phyloP scores from a whole-genome alignment of 2,888 invertebrate genomes.

The Drosophila koepferae region DNA sequence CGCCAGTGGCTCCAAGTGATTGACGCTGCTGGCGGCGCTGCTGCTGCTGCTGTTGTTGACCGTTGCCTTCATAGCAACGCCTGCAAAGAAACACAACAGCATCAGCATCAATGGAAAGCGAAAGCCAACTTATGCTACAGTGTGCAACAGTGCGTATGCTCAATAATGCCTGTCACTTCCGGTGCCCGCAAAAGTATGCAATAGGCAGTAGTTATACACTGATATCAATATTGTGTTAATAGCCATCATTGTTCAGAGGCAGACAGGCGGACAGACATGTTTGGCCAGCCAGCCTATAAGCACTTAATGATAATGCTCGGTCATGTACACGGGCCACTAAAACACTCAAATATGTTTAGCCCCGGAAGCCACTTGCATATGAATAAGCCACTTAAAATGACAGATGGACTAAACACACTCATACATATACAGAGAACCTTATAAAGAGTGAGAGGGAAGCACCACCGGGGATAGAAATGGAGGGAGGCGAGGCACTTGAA shows the following conservation, averaged over 20 bases:
- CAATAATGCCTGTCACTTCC: slow-evolving; percentile 44
- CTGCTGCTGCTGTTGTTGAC: slow-evolving; percentile 56
- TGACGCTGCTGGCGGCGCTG: slow-evolving; percentile 51
- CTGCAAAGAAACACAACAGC: slow-evolving; percentile 31
- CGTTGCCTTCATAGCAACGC: slow-evolving; percentile 83
- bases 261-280: slow-evolving; percentile 4
- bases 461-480: slow-evolving; percentile 24
- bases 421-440: slow-evolving; percentile 14
- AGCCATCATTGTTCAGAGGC: slow-evolving; percentile 69
- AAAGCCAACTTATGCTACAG: slow-evolving; percentile 28
- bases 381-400: slow-evolving; percentile 83
- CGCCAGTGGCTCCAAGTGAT: slow-evolving; percentile 59
- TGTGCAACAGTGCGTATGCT: slow-evolving; percentile 63
- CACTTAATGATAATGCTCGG: slow-evolving; percentile 82
- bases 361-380: slow-evolving; percentile 82
- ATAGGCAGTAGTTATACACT: slow-evolving; percentile 31
- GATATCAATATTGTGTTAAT: slow-evolving; percentile 81
- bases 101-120: slow-evolving; percentile 13
- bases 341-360: slow-evolving; percentile 81
- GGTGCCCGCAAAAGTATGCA: slow-evolving; percentile 24
- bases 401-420: slow-evolving; percentile 72
- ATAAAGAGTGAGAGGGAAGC: not conserved
- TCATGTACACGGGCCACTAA: slow-evolving; percentile 78
- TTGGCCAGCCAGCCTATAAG: slow-evolving; percentile 66
- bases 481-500: slow-evolving; percentile 12